Conservation (phyloP, 30 jellyfish, hydroid and myxozoan genomes). For the Aurelia sp. region DNA sequence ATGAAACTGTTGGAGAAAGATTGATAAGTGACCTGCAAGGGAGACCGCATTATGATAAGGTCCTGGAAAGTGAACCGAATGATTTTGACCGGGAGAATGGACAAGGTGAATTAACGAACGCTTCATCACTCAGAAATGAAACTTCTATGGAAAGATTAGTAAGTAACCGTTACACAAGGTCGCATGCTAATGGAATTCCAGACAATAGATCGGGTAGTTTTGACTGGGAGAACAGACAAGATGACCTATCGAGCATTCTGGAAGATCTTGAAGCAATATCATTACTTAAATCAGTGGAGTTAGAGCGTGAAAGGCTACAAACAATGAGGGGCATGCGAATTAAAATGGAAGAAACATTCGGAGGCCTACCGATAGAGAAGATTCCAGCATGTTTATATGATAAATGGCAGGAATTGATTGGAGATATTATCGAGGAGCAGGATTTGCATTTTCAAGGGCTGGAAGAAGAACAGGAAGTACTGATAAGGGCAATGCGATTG, state of each 20-base stretch:
- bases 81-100: too few species aligned
- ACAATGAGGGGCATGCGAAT: conserved; percentile 17
- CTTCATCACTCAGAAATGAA: too few species aligned
- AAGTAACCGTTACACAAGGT: too few species aligned
- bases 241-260: not conserved
- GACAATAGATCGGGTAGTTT: too few species aligned
- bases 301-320: conserved; percentile 23
- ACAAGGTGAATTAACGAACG: too few species aligned
- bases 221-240: not conserved
- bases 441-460: conserved; percentile 1
- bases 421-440: conserved; percentile 12
- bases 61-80: too few species aligned
- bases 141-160: too few species aligned
- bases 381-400: conserved; percentile 40
- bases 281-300: conserved; percentile 23
- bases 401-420: conserved; percentile 34
- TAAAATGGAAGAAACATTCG: conserved; percentile 46
- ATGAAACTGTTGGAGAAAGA: too few species aligned
- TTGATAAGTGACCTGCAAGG: too few species aligned
- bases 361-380: conserved; percentile 52
- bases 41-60: too few species aligned
- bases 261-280: conserved; percentile 36
- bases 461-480: conserved; percentile 18
- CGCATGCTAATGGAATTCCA: too few species aligned
- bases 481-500: conserved; percentile 18